These are phyloP conservation scores for Panthera leo DNA, from an alignment of 2,113 vertebrate species.

Conservation along the genomic window DNA sequence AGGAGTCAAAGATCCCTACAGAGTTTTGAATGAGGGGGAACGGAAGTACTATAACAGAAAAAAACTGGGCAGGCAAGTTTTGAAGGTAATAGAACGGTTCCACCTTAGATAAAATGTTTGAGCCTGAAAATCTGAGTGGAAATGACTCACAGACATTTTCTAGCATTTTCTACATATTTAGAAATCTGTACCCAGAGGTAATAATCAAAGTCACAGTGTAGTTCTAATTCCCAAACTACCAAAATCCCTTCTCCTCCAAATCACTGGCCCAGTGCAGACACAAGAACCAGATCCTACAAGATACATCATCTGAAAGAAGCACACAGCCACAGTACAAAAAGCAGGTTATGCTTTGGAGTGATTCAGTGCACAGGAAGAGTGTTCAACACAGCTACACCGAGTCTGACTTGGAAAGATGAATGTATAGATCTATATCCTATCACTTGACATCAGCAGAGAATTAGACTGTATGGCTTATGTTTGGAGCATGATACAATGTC, in stretches of 20 bases:
- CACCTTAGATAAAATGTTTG: background rate
- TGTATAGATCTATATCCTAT: background rate
- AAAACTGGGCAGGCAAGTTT: background rate
- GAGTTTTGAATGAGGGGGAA: background rate
- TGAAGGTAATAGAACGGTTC: background rate
- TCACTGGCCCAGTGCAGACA: background rate
- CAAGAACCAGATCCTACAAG: background rate
- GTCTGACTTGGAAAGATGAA: background rate
- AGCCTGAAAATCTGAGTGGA: background rate
- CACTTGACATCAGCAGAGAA: background rate
- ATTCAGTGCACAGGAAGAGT: background rate
- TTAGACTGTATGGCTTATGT: background rate
- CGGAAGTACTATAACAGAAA: background rate
- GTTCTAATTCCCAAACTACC: slow-evolving; percentile 9
- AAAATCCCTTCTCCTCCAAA: slow-evolving; percentile 40
- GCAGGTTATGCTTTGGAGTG: background rate
- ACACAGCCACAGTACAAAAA: background rate
- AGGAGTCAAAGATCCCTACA: background rate
- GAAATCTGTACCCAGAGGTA: background rate
- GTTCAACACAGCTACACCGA: background rate
- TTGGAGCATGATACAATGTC: background rate
- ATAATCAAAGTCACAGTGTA: background rate
- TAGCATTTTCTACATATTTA: background rate
- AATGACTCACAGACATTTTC: background rate
- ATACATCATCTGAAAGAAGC: background rate